Evolutionary conservation across 2,113 vertebrate species (phyloP).

Genomic region (Lepus timidus): DNA sequence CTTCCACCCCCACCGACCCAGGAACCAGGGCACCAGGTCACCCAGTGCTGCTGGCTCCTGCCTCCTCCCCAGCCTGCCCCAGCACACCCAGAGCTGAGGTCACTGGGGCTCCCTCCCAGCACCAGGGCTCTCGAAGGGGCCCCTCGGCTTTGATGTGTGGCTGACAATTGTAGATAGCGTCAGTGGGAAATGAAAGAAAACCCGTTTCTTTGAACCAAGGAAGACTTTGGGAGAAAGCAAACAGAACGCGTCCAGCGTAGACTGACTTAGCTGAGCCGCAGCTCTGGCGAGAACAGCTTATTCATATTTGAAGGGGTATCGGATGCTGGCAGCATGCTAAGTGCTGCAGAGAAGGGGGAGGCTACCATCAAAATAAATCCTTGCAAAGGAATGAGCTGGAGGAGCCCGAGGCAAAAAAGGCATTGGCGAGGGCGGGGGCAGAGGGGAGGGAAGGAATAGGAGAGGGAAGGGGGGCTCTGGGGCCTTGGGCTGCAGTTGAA

Average conservation of each 20-base stretch:
- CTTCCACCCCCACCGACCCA: fast-evolving
- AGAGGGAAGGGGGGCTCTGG: fast-evolving
- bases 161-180: neutral
- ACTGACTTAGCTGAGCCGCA: neutral
- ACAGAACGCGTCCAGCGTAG: conserved; percentile 41
- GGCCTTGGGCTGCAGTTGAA: fast-evolving
- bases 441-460: fast-evolving
- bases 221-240: conserved; percentile 24
- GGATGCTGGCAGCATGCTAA: conserved; percentile 36
- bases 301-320: conserved; percentile 56
- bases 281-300: neutral
- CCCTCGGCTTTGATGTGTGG: neutral
- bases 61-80: too few relatives aligned
- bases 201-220: conserved; percentile 3
- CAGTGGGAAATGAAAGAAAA: conserved; percentile 13
- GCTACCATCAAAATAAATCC: neutral
- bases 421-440: neutral
- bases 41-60: neutral
- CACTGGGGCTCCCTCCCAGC: neutral
- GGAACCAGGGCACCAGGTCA: neutral
- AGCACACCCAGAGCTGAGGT: neutral
- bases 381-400: neutral
- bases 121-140: neutral
- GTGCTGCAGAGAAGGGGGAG: neutral
- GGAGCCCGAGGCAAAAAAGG: neutral